Percentiles rank a stretch among this genome's conserved stretches.
Conservation (phyloP, 2,113 vertebrate species). For the Leptocoma aspasia region DNA sequence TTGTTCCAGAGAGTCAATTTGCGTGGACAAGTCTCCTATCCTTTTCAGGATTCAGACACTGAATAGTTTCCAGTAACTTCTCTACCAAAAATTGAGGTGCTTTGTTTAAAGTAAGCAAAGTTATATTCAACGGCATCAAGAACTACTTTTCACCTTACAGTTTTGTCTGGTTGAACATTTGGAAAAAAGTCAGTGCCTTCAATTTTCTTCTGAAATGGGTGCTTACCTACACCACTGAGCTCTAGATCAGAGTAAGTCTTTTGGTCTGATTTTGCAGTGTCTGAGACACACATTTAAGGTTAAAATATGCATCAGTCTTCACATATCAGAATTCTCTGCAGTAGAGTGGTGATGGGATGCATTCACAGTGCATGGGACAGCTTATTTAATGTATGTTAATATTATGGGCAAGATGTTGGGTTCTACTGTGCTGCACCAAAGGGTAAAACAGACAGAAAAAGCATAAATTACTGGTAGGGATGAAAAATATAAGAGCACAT, state of each 20-base stretch:
- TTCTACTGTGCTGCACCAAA: accelerated
- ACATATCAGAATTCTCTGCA: not conserved
- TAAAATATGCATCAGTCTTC: not conserved
- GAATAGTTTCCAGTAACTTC: not conserved
- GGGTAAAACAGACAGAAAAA: not conserved
- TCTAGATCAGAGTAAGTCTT: not conserved
- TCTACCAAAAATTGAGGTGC: not conserved
- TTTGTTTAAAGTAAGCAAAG: not conserved
- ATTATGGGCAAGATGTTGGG: not conserved
- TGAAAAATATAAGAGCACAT: not conserved
- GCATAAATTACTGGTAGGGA: not conserved
- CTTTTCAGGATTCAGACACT: not conserved
- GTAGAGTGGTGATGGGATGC: not conserved
- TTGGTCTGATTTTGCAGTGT: not conserved
- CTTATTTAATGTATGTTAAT: not conserved
- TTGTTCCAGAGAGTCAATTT: not conserved
- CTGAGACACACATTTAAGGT: not conserved
- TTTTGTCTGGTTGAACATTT: not conserved
- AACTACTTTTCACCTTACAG: not conserved
- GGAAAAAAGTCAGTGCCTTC: not conserved
- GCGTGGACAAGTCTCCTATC: not conserved
- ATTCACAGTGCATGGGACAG: not conserved
- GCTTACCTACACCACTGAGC: not conserved
- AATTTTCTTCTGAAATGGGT: not conserved
- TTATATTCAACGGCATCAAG: not conserved